These are phyloP conservation scores for Drosophila percnosoma DNA, from an alignment of 2,888 invertebrate genomes.

Conservation along the genomic window DNA sequence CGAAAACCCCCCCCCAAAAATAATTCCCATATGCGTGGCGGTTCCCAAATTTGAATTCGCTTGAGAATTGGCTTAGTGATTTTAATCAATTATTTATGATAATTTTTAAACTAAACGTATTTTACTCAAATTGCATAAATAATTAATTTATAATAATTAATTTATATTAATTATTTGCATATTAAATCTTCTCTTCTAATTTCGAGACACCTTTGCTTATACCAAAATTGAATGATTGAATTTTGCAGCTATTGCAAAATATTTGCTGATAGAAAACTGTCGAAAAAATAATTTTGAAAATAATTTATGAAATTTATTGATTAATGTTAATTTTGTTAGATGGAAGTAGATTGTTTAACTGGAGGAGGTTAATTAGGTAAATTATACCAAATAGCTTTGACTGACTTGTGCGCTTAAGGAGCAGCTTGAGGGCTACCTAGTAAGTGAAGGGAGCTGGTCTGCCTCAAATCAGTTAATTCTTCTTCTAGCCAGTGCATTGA, in stretches of 20 bases:
- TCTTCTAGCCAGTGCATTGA: not conserved
- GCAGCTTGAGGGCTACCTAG: not conserved
- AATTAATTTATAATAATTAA: not conserved
- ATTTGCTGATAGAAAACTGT: not conserved
- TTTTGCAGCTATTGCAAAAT: not conserved
- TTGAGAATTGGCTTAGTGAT: not conserved
- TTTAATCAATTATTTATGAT: not conserved
- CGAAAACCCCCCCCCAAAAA: not conserved
- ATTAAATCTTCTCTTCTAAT: not conserved
- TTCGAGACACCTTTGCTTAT: not conserved
- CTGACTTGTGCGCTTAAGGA: not conserved
- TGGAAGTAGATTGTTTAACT: not conserved
- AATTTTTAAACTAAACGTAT: rapidly evolving
- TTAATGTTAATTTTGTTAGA: not conserved
- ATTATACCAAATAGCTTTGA: too few relatives aligned
- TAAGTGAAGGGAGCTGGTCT: not conserved
- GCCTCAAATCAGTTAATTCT: not conserved
- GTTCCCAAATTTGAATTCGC: not conserved
- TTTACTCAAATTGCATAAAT: not conserved
- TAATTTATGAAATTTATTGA: not conserved
- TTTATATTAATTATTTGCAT: not conserved
- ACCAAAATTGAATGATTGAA: not conserved
- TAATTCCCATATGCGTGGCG: slow-evolving; percentile 6
- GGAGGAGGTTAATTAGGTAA: not conserved
- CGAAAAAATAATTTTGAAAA: not conserved